Evolutionary conservation across 2,113 vertebrate species (phyloP).

Genomic region (Platycercus adscitus): DNA sequence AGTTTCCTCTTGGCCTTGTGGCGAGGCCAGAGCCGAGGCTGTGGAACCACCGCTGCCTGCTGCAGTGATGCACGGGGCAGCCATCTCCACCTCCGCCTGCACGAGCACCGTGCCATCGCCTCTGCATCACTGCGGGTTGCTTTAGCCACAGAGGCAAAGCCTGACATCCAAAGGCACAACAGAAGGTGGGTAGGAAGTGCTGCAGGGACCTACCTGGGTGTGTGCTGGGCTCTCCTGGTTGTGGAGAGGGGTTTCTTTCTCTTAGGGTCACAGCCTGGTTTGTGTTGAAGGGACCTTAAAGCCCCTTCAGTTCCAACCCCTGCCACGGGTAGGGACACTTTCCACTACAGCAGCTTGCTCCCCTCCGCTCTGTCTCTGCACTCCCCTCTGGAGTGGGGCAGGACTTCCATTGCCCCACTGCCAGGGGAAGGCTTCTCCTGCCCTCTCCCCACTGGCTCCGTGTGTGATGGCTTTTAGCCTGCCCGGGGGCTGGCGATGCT

Average conservation of each 20-base stretch:
- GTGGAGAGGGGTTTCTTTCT: background rate
- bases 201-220: background rate
- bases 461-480: background rate
- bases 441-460: background rate
- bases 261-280: background rate
- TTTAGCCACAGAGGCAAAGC: background rate
- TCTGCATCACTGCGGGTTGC: background rate
- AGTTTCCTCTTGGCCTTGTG: constrained; percentile 2
- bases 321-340: background rate
- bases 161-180: background rate
- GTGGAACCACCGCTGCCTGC: background rate
- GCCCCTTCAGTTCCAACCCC: background rate
- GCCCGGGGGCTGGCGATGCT: too few relatives aligned
- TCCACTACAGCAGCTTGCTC: background rate
- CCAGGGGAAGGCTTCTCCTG: background rate
- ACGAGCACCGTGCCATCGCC: background rate
- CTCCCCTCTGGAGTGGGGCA: background rate
- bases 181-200: background rate
- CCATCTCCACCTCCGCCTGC: background rate
- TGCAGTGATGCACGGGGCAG: background rate
- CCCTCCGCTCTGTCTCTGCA: background rate
- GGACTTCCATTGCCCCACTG: background rate
- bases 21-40: background rate
- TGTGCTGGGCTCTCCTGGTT: background rate
- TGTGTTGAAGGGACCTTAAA: background rate